Percentiles rank a stretch among this genome's conserved stretches.
Evolutionary conservation across 1,140 invertebrate species (phyloP).

Genomic region (Atta colombica): DNA sequence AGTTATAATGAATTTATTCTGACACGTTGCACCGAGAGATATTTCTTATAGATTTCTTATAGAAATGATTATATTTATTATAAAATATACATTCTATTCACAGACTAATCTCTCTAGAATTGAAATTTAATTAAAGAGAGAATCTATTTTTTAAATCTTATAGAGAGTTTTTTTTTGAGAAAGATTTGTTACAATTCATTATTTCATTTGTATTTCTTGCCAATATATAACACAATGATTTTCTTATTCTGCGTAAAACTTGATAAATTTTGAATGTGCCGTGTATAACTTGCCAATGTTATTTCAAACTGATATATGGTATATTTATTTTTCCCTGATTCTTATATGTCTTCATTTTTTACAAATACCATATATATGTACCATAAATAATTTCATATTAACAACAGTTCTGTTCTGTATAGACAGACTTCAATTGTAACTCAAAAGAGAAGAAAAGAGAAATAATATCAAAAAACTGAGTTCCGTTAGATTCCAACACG

Average conservation of each 20-base stretch:
- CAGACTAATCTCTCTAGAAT: too few relatives aligned
- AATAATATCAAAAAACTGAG: constrained; percentile 29
- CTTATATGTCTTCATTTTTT: neutral
- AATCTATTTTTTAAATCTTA: too few relatives aligned
- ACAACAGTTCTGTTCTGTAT: neutral
- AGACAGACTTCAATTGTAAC: neutral
- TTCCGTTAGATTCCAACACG: constrained; percentile 16
- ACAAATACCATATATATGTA: neutral
- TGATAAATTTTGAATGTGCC: neutral
- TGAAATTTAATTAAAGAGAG: neutral
- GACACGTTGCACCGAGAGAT: neutral
- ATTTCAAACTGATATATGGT: neutral
- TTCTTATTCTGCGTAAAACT: too few relatives aligned
- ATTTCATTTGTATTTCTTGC: too few relatives aligned
- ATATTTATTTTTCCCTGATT: neutral
- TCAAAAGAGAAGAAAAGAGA: neutral
- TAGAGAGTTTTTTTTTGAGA: too few relatives aligned
- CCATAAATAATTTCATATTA: neutral
- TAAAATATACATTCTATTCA: neutral
- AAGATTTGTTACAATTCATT: too few relatives aligned
- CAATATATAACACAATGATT: too few relatives aligned
- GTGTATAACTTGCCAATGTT: neutral
- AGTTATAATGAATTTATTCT: constrained; percentile 17
- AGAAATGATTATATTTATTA: neutral
- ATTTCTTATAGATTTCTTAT: constrained; percentile 1